Evolutionary conservation across 2,888 invertebrate genomes (phyloP).

Genomic region (Lasius fuliginosus): DNA sequence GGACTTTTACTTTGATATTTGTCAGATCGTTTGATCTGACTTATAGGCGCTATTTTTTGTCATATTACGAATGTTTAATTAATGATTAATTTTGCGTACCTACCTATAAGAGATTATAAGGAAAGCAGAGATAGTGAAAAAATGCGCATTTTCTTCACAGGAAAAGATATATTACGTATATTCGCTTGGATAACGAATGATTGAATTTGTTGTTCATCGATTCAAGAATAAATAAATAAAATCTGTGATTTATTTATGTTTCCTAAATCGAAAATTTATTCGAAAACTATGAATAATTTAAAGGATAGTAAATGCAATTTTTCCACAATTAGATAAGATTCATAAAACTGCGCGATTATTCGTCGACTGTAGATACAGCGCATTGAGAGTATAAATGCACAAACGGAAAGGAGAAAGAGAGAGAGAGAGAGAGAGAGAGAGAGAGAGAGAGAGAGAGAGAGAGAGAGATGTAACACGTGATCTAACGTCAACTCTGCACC

Average conservation of each 20-base stretch:
- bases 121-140: background rate
- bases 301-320: background rate
- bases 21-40: background rate
- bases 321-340: background rate
- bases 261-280: conserved; percentile 13
- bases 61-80: background rate
- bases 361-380: background rate
- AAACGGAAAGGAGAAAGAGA: background rate
- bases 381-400: background rate
- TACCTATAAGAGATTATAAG: background rate
- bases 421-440: background rate
- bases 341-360: background rate
- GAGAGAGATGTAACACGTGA: background rate
- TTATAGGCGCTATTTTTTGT: background rate
- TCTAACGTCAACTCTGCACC: background rate
- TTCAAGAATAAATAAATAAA: background rate
- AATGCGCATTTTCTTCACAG: too few species aligned
- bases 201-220: background rate
- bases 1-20: background rate
- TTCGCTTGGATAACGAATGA: background rate
- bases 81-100: background rate
- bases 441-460: background rate
- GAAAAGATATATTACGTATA: background rate
- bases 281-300: conserved; percentile 8
- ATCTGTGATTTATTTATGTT: background rate